Evolutionary conservation across 2,113 vertebrate genomes (phyloP).

Genomic region (Mesoclemmys tuberculata): DNA sequence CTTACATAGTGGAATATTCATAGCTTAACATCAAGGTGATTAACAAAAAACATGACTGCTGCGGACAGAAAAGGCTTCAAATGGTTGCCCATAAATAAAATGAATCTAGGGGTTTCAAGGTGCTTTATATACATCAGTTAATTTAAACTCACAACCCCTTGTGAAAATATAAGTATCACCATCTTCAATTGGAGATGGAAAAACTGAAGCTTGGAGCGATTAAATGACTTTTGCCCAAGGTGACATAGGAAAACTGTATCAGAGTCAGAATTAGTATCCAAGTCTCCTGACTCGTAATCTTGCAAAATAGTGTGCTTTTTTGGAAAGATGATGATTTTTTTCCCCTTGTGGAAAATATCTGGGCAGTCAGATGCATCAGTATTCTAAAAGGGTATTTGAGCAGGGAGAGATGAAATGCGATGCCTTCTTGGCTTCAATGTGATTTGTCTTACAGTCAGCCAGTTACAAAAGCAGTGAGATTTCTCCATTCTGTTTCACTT

Average conservation of each 20-base stretch:
- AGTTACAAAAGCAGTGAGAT: neutral
- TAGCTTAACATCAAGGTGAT: neutral
- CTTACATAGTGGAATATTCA: neutral
- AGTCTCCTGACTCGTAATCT: neutral
- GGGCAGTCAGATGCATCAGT: neutral
- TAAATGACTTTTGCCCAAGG: neutral
- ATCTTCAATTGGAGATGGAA: neutral
- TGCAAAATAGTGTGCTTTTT: neutral
- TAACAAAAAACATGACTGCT: neutral
- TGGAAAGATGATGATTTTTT: neutral
- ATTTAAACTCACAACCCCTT: neutral
- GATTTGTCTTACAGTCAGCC: neutral
- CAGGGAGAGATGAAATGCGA: neutral
- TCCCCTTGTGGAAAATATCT: neutral
- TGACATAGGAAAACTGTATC: neutral
- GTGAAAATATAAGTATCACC: neutral
- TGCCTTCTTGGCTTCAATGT: neutral
- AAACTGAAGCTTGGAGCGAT: neutral
- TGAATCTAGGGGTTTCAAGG: neutral
- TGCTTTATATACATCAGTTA: neutral
- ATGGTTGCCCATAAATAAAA: neutral
- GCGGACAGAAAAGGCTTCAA: neutral
- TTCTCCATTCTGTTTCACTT: neutral
- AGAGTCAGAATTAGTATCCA: neutral
- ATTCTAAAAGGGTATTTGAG: neutral